A percentile compares a stretch with the other conserved stretches of the same genome.
Conservation (phyloP, 2,113 vertebrate species). For the Megaptera novaeangliae region DNA sequence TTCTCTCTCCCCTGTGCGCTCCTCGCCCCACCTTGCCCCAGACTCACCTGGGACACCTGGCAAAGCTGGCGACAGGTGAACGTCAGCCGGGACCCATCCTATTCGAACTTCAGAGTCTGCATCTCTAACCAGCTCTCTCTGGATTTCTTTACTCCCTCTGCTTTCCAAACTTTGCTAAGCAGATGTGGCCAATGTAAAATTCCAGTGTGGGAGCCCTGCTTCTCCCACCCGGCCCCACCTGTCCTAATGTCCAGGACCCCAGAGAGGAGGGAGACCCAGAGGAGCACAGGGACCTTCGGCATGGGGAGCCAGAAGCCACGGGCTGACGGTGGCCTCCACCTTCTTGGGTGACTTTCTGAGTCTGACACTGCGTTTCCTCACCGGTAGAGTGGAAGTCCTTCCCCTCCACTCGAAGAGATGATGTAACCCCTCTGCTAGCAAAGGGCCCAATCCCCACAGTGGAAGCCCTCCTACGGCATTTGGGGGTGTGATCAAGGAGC, state of each 20-base stretch:
- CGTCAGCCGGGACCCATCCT: fast-evolving
- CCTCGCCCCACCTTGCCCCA: neutral
- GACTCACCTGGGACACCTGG: neutral
- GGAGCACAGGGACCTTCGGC: neutral
- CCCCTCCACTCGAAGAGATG: neutral
- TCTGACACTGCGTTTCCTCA: neutral
- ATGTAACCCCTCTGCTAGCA: fast-evolving
- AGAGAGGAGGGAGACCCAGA: neutral
- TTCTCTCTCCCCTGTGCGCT: fast-evolving
- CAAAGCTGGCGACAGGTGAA: neutral
- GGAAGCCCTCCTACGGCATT: neutral
- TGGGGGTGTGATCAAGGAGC: neutral
- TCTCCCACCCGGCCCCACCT: neutral
- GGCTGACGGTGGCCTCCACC: neutral
- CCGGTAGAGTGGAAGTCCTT: fast-evolving
- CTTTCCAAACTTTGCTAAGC: neutral
- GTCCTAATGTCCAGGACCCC: fast-evolving
- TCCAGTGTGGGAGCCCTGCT: fast-evolving
- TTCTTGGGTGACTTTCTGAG: neutral
- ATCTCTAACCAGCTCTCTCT: fast-evolving
- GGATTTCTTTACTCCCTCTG: fast-evolving
- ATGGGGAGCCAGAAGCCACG: neutral
- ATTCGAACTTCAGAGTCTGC: too few relatives aligned
- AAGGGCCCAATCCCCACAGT: fast-evolving
- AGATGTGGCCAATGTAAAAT: neutral